Conservation (phyloP, 2,797 vertebrate genomes). For the Enteromius anoplus region DNA sequence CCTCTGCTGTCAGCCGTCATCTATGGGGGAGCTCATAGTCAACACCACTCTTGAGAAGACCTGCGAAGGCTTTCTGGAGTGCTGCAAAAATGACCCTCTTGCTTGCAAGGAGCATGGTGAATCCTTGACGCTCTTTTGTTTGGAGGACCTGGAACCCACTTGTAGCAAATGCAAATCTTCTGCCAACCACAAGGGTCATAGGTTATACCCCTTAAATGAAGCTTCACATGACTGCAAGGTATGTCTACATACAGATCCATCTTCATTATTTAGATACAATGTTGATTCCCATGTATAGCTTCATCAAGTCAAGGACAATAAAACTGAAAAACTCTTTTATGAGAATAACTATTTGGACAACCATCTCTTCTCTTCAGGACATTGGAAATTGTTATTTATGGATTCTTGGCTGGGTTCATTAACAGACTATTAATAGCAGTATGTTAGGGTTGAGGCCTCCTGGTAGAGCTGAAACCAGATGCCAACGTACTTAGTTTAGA, state of each 20-base stretch:
- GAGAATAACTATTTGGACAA: not conserved
- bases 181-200: slow-evolving; percentile 73
- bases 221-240: slow-evolving; percentile 83
- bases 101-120: slow-evolving; percentile 77
- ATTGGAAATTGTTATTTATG: slow-evolving; percentile 54
- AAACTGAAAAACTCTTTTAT: not conserved
- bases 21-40: slow-evolving; percentile 74
- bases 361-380: slow-evolving; percentile 1
- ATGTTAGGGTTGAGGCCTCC: slow-evolving; percentile 63
- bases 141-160: slow-evolving; percentile 79
- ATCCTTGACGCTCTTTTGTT: slow-evolving; percentile 76
- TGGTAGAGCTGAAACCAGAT: slow-evolving; percentile 73
- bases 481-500: slow-evolving; percentile 57
- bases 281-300: not conserved
- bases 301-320: not conserved
- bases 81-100: slow-evolving; percentile 68
- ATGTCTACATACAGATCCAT: slow-evolving; percentile 55
- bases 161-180: slow-evolving; percentile 74
- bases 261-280: not conserved
- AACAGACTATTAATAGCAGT: slow-evolving; percentile 76
- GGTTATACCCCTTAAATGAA: slow-evolving; percentile 76
- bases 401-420: slow-evolving; percentile 63
- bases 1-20: slow-evolving; percentile 78
- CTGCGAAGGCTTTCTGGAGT: slow-evolving; percentile 72
- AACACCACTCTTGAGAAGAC: slow-evolving; percentile 71